A percentile compares a stretch with the other conserved stretches of the same genome.
These are phyloP conservation scores for Mythimna pallens DNA, from an alignment of 2,888 invertebrate species.

Conservation along the genomic window DNA sequence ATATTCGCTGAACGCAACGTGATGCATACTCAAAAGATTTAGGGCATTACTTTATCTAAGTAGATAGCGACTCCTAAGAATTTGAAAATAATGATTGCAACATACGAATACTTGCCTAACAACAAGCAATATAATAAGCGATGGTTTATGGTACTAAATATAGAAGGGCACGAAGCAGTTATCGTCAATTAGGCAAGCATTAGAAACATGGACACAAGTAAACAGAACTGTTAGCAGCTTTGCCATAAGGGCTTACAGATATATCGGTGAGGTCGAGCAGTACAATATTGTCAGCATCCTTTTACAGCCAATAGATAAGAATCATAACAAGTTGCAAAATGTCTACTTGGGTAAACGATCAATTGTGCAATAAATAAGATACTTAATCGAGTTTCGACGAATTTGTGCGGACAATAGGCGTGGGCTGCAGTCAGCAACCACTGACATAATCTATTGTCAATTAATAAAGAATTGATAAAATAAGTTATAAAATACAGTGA, in stretches of 20 bases:
- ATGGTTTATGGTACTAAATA: constrained; percentile 70
- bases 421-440: constrained; percentile 69
- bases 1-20: constrained; percentile 62
- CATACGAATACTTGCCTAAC: constrained; percentile 67
- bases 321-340: constrained; percentile 73
- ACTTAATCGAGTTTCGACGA: constrained; percentile 67
- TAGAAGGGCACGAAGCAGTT: constrained; percentile 76
- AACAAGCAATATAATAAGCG: constrained; percentile 70
- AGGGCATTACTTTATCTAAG: constrained; percentile 60
- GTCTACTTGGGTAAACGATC: constrained; percentile 62
- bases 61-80: constrained; percentile 49
- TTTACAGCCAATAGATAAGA: constrained; percentile 61
- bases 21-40: constrained; percentile 58
- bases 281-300: constrained; percentile 63
- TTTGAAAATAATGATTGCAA: constrained; percentile 42
- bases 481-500: too few relatives aligned
- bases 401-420: constrained; percentile 73
- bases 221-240: constrained; percentile 78
- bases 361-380: constrained; percentile 73
- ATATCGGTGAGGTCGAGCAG: constrained; percentile 56
- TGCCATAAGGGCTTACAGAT: constrained; percentile 72
- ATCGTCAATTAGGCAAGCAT: constrained; percentile 76
- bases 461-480: too few relatives aligned
- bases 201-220: constrained; percentile 68
- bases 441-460: constrained; percentile 72